A percentile compares a stretch with the other conserved stretches of the same genome.
These are phyloP conservation scores for Nephrotoma guestfalica DNA, from an alignment of 2,888 invertebrate species.

Conservation along the genomic window DNA sequence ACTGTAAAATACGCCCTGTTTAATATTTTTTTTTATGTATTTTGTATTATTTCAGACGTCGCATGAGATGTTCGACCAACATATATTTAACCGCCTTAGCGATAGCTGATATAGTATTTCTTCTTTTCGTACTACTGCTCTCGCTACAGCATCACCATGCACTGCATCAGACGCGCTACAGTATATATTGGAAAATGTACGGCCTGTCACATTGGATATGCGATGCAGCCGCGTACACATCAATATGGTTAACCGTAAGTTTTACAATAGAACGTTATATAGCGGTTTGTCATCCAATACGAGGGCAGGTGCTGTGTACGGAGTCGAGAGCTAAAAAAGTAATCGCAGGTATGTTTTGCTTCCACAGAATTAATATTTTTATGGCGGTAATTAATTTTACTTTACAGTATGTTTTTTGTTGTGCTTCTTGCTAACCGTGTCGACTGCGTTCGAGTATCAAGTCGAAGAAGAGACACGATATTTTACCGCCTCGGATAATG, in stretches of 20 bases:
- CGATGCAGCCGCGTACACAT: slow-evolving; percentile 53
- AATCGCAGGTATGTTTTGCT: slow-evolving; percentile 31
- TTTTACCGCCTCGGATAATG: slow-evolving; percentile 1
- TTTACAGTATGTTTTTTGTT: background rate
- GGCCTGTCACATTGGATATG: slow-evolving; percentile 46
- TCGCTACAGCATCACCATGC: slow-evolving; percentile 44
- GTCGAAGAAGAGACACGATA: slow-evolving; percentile 15
- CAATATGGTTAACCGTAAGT: slow-evolving; percentile 59
- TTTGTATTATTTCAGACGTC: slow-evolving; percentile 31
- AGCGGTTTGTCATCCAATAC: slow-evolving; percentile 58
- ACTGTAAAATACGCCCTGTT: no score
- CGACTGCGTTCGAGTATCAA: slow-evolving; percentile 52
- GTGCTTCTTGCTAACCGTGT: slow-evolving; percentile 31
- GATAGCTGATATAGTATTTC: slow-evolving; percentile 52
- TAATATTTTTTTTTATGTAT: background rate
- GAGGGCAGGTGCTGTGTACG: slow-evolving; percentile 52
- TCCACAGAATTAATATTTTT: background rate
- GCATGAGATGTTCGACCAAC: slow-evolving; percentile 63
- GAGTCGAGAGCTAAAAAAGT: slow-evolving; percentile 52
- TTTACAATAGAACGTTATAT: slow-evolving; percentile 65
- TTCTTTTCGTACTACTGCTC: slow-evolving; percentile 47
- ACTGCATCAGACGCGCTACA: slow-evolving; percentile 36
- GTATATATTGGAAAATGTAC: slow-evolving; percentile 43
- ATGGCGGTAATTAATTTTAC: background rate
- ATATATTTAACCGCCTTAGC: slow-evolving; percentile 58